Conservation (phyloP, 2,888 invertebrate genomes). For the Brachynemurus nebulosus region DNA sequence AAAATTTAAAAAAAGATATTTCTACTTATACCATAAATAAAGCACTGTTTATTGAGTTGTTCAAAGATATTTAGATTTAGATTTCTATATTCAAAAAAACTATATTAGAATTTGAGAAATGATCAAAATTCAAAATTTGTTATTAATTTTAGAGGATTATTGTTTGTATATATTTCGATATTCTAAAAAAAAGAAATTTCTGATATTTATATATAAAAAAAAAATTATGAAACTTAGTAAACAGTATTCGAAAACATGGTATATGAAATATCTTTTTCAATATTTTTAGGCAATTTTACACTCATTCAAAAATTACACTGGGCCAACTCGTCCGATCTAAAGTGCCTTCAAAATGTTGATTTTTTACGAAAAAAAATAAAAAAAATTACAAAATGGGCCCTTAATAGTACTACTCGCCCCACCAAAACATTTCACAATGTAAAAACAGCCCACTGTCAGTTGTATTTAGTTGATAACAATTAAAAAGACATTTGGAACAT, state of each 20-base stretch:
- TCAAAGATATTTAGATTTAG: neutral
- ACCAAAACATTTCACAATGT: slow-evolving; percentile 37
- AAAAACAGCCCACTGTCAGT: slow-evolving; percentile 30
- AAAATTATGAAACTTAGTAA: slow-evolving; percentile 25
- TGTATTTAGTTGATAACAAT: slow-evolving; percentile 31
- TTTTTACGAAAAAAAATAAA: slow-evolving; percentile 65
- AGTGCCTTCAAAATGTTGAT: slow-evolving; percentile 85
- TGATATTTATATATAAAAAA: slow-evolving; percentile 12
- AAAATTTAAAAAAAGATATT: slow-evolving; percentile 14
- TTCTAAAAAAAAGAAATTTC: slow-evolving; percentile 17
- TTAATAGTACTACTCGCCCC: slow-evolving; percentile 71
- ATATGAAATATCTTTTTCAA: slow-evolving; percentile 4
- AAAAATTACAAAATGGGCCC: slow-evolving; percentile 71
- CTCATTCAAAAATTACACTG: slow-evolving; percentile 59
- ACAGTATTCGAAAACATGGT: neutral
- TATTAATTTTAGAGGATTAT: slow-evolving; percentile 7
- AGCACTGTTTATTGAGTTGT: neutral
- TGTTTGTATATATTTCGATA: slow-evolving; percentile 16
- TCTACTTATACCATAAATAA: neutral
- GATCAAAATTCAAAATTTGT: slow-evolving; percentile 6
- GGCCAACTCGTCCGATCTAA: slow-evolving; percentile 90
- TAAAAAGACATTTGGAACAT: slow-evolving; percentile 41
- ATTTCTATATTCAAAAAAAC: slow-evolving; percentile 3
- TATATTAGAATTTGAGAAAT: slow-evolving; percentile 1
- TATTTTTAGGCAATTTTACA: slow-evolving; percentile 28